Evolutionary conservation across 2,797 vertebrate species (phyloP).

Genomic region (Ispidina picta): DNA sequence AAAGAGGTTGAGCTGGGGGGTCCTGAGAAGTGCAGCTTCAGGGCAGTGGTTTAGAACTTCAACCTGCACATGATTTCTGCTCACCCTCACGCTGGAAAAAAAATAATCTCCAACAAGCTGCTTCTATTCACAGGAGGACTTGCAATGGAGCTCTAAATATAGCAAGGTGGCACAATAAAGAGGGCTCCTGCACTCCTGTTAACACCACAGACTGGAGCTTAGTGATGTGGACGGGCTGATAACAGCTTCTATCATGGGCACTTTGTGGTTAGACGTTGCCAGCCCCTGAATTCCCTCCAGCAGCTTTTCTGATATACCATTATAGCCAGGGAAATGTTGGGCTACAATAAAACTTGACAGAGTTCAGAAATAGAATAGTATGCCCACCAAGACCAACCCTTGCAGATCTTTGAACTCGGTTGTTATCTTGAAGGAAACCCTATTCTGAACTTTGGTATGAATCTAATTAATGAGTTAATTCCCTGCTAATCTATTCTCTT

Average conservation of each 20-base stretch:
- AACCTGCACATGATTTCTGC: background rate
- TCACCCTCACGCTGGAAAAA: background rate
- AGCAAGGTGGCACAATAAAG: constrained; percentile 9
- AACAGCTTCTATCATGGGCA: background rate
- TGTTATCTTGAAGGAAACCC: background rate
- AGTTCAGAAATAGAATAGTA: background rate
- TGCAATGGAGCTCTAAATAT: background rate
- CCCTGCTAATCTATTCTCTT: constrained; percentile 23
- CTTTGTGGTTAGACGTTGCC: background rate
- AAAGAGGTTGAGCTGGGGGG: background rate
- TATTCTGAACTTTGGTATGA: background rate
- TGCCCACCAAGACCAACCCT: background rate
- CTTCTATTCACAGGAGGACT: background rate
- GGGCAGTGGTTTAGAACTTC: background rate
- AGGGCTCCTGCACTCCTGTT: background rate
- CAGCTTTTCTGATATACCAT: background rate
- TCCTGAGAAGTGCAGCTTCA: background rate
- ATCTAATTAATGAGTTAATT: constrained; percentile 58
- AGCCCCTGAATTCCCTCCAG: background rate
- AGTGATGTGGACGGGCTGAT: background rate
- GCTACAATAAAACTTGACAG: background rate
- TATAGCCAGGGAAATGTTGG: background rate
- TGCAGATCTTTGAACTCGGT: background rate
- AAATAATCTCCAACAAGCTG: background rate
- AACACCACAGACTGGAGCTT: background rate